phyloP scores from a whole-genome alignment of 2,113 vertebrate species.

The Pterocles orientalis region DNA sequence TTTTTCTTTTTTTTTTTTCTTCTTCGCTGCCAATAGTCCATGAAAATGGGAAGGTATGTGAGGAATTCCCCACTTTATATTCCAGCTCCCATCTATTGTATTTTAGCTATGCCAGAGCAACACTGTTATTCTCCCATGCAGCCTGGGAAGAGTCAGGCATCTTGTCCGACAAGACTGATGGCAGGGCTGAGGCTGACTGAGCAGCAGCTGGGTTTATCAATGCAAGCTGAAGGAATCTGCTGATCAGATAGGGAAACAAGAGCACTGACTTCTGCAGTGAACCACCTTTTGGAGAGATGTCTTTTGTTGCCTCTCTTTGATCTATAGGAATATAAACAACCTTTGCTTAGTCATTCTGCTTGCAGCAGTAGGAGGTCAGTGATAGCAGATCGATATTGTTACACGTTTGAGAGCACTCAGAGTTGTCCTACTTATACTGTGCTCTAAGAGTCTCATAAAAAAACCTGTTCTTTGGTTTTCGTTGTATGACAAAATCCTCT shows the following conservation, averaged over 20 bases:
- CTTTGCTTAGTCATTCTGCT: slow-evolving; percentile 18
- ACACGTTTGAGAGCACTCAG: neutral
- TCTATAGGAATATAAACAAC: slow-evolving; percentile 47
- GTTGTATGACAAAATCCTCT: neutral
- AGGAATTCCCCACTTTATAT: slow-evolving; percentile 81
- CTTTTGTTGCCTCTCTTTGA: slow-evolving; percentile 65
- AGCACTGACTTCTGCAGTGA: slow-evolving; percentile 57
- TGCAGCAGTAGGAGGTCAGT: neutral
- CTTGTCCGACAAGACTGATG: slow-evolving; percentile 87
- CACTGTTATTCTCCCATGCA: slow-evolving; percentile 84
- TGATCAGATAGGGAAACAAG: slow-evolving; percentile 84
- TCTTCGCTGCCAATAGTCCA: slow-evolving; percentile 72
- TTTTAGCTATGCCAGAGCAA: slow-evolving; percentile 46
- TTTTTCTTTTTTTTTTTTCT: neutral
- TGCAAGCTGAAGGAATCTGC: slow-evolving; percentile 74
- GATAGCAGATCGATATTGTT: neutral
- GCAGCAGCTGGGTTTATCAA: slow-evolving; percentile 72
- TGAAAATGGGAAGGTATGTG: slow-evolving; percentile 84
- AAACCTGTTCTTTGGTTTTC: neutral
- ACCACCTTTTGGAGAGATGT: slow-evolving; percentile 36
- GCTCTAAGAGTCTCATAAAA: neutral
- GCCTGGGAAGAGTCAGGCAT: slow-evolving; percentile 76
- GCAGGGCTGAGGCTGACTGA: slow-evolving; percentile 53
- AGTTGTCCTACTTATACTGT: neutral
- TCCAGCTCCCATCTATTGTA: slow-evolving; percentile 57